Percentiles rank a stretch among this genome's conserved stretches.
phyloP scores from a whole-genome alignment of 2,797 vertebrate genomes.

The Pteropus rufus region DNA sequence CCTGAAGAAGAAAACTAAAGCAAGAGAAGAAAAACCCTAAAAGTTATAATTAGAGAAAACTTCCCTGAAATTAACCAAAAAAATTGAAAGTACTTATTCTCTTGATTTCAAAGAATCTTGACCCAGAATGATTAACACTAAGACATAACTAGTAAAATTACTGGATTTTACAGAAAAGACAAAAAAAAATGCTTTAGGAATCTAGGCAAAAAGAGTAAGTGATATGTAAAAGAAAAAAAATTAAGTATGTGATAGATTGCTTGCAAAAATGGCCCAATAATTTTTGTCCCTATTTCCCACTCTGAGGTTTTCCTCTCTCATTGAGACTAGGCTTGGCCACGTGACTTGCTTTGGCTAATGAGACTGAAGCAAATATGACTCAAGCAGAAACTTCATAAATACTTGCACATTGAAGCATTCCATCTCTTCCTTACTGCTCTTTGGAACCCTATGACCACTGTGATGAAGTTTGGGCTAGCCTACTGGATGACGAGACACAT shows the following conservation, averaged over 20 bases:
- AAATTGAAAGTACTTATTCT: not conserved
- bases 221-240: not conserved
- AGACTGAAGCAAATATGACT: not conserved
- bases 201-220: not conserved
- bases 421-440: not conserved
- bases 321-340: not conserved
- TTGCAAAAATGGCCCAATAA: not conserved
- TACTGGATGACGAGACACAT: not conserved
- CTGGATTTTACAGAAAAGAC: not conserved
- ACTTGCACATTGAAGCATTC: fast-evolving
- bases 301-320: not conserved
- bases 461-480: not conserved
- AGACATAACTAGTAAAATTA: not conserved
- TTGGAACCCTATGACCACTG: not conserved
- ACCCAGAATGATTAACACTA: not conserved
- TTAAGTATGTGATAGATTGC: not conserved
- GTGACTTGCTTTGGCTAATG: not conserved
- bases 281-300: not conserved
- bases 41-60: not conserved
- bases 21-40: not conserved
- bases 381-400: not conserved
- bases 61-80: not conserved
- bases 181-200: not conserved
- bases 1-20: not conserved
- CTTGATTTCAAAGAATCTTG: not conserved